Conservation (phyloP, 2,888 invertebrate species). For the Drosophila eohydei region DNA sequence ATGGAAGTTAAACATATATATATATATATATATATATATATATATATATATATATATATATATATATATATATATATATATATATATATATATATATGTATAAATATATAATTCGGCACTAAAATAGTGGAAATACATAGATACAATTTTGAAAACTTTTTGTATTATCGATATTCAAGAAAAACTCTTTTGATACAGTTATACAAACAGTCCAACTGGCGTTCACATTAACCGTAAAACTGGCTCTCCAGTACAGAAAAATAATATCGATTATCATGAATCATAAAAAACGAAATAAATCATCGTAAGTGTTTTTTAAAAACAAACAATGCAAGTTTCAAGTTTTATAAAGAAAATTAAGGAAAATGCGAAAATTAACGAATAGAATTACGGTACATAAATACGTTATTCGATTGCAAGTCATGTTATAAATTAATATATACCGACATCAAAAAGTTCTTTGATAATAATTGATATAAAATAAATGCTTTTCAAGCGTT, state of each 20-base stretch:
- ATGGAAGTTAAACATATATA: constrained; percentile 9
- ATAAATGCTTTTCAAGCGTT: constrained; percentile 66
- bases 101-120: constrained; percentile 28
- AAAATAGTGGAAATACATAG: constrained; percentile 30
- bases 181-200: constrained; percentile 62
- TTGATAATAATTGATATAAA: constrained; percentile 64
- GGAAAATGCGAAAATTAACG: constrained; percentile 10
- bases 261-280: constrained; percentile 18
- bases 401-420: constrained; percentile 39
- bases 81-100: not conserved
- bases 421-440: constrained; percentile 55
- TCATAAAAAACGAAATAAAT: constrained; percentile 6
- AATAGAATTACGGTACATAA: constrained; percentile 20
- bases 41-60: constrained; percentile 6
- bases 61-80: not conserved
- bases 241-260: constrained; percentile 5
- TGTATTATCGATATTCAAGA: constrained; percentile 43
- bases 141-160: constrained; percentile 37
- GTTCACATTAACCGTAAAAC: constrained; percentile 20
- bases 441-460: constrained; percentile 50
- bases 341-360: constrained; percentile 48
- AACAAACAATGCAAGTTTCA: constrained; percentile 48
- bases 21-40: not conserved
- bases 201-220: constrained; percentile 68
- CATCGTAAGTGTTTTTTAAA: constrained; percentile 60